Evolutionary conservation across 2,113 vertebrate species (phyloP).

Genomic region (Polypterus senegalus): DNA sequence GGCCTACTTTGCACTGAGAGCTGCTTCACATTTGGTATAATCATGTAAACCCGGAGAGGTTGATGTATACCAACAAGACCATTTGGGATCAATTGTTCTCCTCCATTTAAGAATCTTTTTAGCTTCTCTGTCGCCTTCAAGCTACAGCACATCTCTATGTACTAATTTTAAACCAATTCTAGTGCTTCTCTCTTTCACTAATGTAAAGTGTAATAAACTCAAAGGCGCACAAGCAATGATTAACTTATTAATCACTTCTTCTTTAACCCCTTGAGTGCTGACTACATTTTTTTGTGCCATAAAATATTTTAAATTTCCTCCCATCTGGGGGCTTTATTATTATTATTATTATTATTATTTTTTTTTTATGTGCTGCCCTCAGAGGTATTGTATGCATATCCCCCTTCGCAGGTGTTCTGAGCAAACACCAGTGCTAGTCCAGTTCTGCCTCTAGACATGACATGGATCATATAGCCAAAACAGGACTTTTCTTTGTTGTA

Average conservation of each 20-base stretch:
- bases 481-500: too few relatives aligned
- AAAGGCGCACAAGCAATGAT: conserved; percentile 37
- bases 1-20: conserved; percentile 11
- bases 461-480: too few relatives aligned
- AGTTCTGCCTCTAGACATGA: too few relatives aligned
- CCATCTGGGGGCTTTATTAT: too few relatives aligned
- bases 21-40: conserved; percentile 12
- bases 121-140: conserved; percentile 15
- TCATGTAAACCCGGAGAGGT: conserved; percentile 1
- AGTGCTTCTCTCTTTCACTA: conserved; percentile 27
- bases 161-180: conserved; percentile 22
- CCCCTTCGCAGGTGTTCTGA: too few relatives aligned
- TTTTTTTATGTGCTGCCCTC: too few relatives aligned
- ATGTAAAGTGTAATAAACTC: conserved; percentile 37
- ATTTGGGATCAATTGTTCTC: conserved; percentile 38
- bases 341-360: too few relatives aligned
- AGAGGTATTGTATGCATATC: too few relatives aligned
- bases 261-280: conserved; percentile 43
- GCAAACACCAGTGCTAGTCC: too few relatives aligned
- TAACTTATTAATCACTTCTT: conserved; percentile 44
- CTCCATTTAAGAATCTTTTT: conserved; percentile 17
- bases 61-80: conserved; percentile 12
- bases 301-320: too few relatives aligned
- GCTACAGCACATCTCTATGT: conserved; percentile 33
- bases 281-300: background rate